Evolutionary conservation across 2,113 vertebrate species (phyloP), one percentile per base, ranked within the genome.

Genomic region (Thamnophis sirtalis): DNA sequence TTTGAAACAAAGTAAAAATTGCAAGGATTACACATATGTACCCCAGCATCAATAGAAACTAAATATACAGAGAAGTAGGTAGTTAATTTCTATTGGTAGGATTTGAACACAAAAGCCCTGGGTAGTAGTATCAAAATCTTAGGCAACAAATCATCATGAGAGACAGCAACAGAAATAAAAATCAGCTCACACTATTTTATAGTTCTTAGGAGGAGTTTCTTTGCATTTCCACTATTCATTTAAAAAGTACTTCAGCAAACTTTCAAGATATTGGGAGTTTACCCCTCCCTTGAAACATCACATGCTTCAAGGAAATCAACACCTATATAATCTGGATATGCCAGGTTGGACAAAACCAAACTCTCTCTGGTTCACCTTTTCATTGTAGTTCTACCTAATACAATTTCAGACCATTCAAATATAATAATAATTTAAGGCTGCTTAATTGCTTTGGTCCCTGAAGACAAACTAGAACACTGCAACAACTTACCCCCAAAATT

Each of bases 11-110:
- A 93, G 3, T 21, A 84, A 5, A 92, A 91, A 93, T 94, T 92
- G 49, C 93, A 95, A 96, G 95, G 94, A 91, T 86, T 96, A 93
- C 56, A 86, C 94, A 87, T 10, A 84, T 95, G 92, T 91, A 93
- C 95, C 0, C 90, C 84, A 93, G 90, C 91, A 43, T 68, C 50
- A 94, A 92, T 6, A 93, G 96, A 93, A 94, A 90, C 0, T 7
- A 63, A 85, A 86, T 21, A 56, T 54, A 93, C 28, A 28, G 5
- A 84, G 50, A 68, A 33, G 43, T 56, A 88, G 51, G n/a, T 28
- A 88, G 54, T 43, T 73, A 92, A 88, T 87, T 88, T 88, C 86
- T 80, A 80, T 24, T 84, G n/a, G n/a, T 10, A 68, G 48, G 55
- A 86, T 86, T 91, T 63, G 84, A 28, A n/a, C 43, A 50, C 33